Evolutionary conservation across 2,797 vertebrate genomes (phyloP).

Genomic region (Onychomys torridus): DNA sequence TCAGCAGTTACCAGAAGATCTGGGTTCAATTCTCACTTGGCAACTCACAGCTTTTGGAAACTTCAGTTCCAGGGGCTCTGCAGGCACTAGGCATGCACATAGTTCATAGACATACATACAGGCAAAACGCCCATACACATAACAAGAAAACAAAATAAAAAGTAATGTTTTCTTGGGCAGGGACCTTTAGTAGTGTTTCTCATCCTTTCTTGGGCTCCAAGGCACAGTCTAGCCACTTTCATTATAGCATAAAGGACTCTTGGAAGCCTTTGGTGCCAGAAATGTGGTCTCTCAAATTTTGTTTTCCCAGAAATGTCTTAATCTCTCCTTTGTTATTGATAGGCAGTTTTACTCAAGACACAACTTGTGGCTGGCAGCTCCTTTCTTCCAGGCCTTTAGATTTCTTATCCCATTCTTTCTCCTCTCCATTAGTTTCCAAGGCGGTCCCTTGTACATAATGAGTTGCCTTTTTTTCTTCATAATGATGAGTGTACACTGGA

Average conservation of each 20-base stretch:
- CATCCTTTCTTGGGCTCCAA: not conserved
- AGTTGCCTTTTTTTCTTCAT: not conserved
- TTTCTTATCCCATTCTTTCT: not conserved
- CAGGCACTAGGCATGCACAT: not conserved
- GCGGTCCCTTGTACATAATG: not conserved
- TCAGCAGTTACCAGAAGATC: not conserved
- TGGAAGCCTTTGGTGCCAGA: not conserved
- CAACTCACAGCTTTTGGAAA: not conserved
- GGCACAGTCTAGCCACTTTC: not conserved
- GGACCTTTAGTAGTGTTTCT: not conserved
- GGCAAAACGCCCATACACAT: not conserved
- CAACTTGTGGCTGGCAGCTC: not conserved
- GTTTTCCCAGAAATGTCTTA: not conserved
- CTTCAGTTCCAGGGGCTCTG: not conserved
- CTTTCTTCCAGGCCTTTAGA: not conserved
- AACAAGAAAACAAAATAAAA: not conserved
- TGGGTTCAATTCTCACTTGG: not conserved
- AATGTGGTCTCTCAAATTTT: not conserved
- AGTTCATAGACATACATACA: not conserved
- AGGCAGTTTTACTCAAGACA: not conserved
- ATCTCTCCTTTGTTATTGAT: not conserved
- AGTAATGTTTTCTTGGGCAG: too few relatives aligned
- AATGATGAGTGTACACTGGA: not conserved
- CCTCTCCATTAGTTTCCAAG: not conserved
- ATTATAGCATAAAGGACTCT: not conserved